These are phyloP conservation scores for Drosophila ogumai DNA, from an alignment of 1,140 invertebrate genomes.

Conservation along the genomic window DNA sequence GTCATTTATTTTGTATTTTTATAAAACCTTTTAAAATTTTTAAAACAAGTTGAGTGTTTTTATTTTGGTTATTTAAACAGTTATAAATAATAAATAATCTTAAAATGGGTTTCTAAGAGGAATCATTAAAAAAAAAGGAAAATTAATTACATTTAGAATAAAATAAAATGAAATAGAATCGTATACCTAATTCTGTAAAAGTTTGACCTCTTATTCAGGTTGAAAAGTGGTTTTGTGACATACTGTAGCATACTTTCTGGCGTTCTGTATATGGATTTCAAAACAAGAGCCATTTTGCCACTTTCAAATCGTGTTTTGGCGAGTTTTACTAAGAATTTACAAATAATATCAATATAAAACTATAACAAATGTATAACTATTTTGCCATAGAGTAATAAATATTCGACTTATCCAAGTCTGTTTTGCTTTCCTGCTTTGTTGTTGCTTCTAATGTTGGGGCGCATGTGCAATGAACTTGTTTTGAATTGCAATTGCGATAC, in stretches of 20 bases:
- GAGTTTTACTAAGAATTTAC: neutral
- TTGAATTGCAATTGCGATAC: constrained; percentile 62
- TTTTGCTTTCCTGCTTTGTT: constrained; percentile 11
- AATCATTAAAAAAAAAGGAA: too few relatives aligned
- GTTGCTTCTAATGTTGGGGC: constrained; percentile 56
- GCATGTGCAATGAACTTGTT: constrained; percentile 81
- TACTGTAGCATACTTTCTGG: neutral
- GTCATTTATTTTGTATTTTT: too few relatives aligned
- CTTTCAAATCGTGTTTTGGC: neutral
- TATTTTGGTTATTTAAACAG: too few relatives aligned
- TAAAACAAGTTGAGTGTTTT: too few relatives aligned
- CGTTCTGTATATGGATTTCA: too few relatives aligned
- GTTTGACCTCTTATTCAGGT: neutral
- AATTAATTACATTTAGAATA: too few relatives aligned
- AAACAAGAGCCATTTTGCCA: neutral
- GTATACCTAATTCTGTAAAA: neutral
- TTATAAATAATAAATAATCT: too few relatives aligned
- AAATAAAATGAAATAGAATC: too few relatives aligned
- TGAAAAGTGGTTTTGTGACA: neutral
- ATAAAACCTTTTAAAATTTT: too few relatives aligned
- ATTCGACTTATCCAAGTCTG: neutral
- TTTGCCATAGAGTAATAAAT: neutral
- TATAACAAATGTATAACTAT: too few relatives aligned
- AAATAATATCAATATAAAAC: neutral
- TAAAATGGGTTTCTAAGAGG: too few relatives aligned